phyloP scores from a whole-genome alignment of 2,888 invertebrate genomes.

The Tenthredo mesomela region DNA sequence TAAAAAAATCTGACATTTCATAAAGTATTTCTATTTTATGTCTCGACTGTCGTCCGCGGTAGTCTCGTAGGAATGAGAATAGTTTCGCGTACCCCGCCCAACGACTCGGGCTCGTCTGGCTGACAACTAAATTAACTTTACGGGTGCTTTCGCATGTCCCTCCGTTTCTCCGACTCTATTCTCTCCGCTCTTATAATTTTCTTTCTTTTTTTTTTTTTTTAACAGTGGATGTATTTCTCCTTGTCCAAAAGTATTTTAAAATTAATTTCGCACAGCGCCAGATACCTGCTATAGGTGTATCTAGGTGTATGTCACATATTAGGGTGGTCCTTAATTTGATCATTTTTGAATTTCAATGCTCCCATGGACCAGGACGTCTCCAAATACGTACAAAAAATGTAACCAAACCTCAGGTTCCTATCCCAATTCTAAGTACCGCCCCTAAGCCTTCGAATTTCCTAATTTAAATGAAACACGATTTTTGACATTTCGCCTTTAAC shows the following conservation, averaged over 20 bases:
- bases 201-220: background rate
- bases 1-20: constrained; percentile 62
- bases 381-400: too few species aligned
- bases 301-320: background rate
- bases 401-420: too few species aligned
- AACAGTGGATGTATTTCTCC: background rate
- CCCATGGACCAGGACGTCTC: too few species aligned
- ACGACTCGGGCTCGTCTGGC: constrained; percentile 49
- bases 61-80: constrained; percentile 63
- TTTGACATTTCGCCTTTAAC: too few species aligned
- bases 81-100: constrained; percentile 60
- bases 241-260: constrained; percentile 61
- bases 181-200: constrained; percentile 9
- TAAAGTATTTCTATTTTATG: constrained; percentile 64
- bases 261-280: constrained; percentile 59
- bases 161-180: constrained; percentile 52
- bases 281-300: background rate
- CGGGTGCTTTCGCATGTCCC: constrained; percentile 57
- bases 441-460: too few species aligned
- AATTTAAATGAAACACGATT: too few species aligned
- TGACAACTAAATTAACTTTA: constrained; percentile 62
- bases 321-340: too few species aligned
- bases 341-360: too few species aligned
- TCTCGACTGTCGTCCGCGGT: constrained; percentile 55
- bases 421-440: too few species aligned